Base-by-base conservation (phyloP, 2,113 vertebrate species). In the Syrrhaptes paradoxus region DNA sequence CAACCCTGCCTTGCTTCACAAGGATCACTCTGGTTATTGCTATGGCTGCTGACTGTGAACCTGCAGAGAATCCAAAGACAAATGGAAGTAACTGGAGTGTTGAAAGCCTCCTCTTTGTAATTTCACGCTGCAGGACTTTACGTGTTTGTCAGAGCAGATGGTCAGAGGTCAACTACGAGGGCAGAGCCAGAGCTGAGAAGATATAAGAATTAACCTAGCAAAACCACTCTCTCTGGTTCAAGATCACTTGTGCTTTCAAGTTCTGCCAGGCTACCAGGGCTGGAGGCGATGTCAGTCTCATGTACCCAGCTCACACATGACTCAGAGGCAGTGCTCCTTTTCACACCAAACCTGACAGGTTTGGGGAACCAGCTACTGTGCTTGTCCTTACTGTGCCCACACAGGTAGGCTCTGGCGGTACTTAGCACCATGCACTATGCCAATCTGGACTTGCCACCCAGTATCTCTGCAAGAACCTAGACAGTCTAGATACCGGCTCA, bases 101-200 rank as follows among this genome's bases (percentile, higher is more conserved):
- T 65, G 83, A 36, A 89, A 81, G 24, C 31, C 57, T 80, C 17
- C 12, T 62, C 66, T 78, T 77, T 65, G 73, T 87, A 67, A 67
- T 54, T 63, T 55, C 70, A 78, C 61, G 26, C 65, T 52, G 38
- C 55, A 77, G 83, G 73, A 85, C 63, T 84, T 86, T 6, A 54
- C 1, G 5, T 17, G n/a, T 80, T 66, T 77, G 36, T 81, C 58
- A 78, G 65, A 84, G 80, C 65, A 55, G 70, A 48, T 45, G 68
- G 70, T 74, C 28, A 26, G 65, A 85, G 84, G 54, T 90, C 87
- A 91, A 36, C 41, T 22, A 62, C 0, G 13, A 90, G 68, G 46
- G 55, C 43, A 84, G 86, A 93, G 57, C 43, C 68, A 89, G 65
- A 86, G 55, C 49, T 59, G 79, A 86, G 46, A 16, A 63, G 72